Evolutionary conservation across 1,140 invertebrate species (phyloP), one percentile per base, ranked within the genome.

Genomic region (Carcinoscorpius rotundicauda): DNA sequence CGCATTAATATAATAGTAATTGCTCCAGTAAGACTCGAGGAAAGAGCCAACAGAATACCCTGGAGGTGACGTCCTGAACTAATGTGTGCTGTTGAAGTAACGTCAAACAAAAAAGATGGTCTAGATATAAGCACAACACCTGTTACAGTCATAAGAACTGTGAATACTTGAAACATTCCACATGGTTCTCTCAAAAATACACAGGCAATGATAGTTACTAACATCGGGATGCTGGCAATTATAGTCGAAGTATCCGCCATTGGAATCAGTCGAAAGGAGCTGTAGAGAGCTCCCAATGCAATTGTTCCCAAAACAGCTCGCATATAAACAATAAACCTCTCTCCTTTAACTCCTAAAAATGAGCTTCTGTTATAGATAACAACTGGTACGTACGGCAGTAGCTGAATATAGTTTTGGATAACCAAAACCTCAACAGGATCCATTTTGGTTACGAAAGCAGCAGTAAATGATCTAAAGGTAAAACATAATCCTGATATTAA

Each of bases 1-100:
- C 91, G 79, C 53, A 93, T 77, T 59, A 93, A 75, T 57, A 93
- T 86, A 74, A 91, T 92, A 6, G 87, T 89, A 76, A 89, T 91
- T 9, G 91, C 89, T 50, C 88, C 88, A 74, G 92, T 90, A 61
- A 93, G 79, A 51, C 89, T 91, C 0, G 89, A 88, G 49, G 86
- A 82, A 70, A 91, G 86, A 53, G 89, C 89, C 11, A 88, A 87
- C 3, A 88, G 81, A 5, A 87, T 86, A 63, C 88, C 88, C 83
- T 85, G 86, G 11, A 89, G 76, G 48, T n/a, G 52, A 48, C 51
- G 29, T 29, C 29, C 29, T 29, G 29, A 29, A 29, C 29, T 29
- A 29, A 29, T 60, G 60, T n/a, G 48, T 58, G 60, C 51, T 48
- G 64, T 62, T 52, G 61, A 58, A 61, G 66, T 63, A 5, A 66